Evolutionary conservation across 1,140 invertebrate genomes (phyloP), one percentile per base, ranked within the genome.

Genomic region (Heliconius melpomene): DNA sequence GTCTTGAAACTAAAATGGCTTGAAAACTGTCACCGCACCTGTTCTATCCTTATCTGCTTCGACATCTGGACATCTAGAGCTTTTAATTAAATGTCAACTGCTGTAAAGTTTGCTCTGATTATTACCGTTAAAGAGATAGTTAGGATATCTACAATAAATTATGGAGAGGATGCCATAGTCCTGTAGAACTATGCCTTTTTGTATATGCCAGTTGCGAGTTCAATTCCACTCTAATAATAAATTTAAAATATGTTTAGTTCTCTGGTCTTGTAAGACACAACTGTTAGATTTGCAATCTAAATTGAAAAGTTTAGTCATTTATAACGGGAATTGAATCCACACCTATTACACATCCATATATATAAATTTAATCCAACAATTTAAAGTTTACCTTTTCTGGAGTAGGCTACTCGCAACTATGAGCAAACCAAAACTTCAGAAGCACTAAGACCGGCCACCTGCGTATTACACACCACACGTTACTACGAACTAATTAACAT

Each of bases 401-500:
- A 26, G 60, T 66, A 66, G 6, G 0, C n/a, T 20, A 52, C n/a
- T n/a, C 20, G 9, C 23, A 29, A 60, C 20, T 60, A 26, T 60
- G 57, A 60, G 57, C 9, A 60, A 60, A 9, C 7, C 8, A n/a
- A n/a, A 66, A 3, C 9, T 23, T 26, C 57, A 26, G 23, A 29
- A 66, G 60, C 23, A 66, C 60, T 11, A 13, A 66, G 9, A 13
- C 54, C 23, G 3, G 3, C 60, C 60, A 66, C 60, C 60, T 66
- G 60, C 9, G 60, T 26, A 26, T 66, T 66, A 26, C 23, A 66
- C 20, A 23, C 6, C 54, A 23, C 60, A 66, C 6, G 11, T 11
- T 66, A 26, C 26, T 66, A 11, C 60, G 23, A 16, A 66, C 13
- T 66, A 66, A 66, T 66, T 66, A 66, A 66, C 60, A 66, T 66